Evolutionary conservation across 30 jellyfish, hydroid and myxozoan species (phyloP), one percentile per base, ranked within the genome.

Genomic region (Catostylus mosaicus): DNA sequence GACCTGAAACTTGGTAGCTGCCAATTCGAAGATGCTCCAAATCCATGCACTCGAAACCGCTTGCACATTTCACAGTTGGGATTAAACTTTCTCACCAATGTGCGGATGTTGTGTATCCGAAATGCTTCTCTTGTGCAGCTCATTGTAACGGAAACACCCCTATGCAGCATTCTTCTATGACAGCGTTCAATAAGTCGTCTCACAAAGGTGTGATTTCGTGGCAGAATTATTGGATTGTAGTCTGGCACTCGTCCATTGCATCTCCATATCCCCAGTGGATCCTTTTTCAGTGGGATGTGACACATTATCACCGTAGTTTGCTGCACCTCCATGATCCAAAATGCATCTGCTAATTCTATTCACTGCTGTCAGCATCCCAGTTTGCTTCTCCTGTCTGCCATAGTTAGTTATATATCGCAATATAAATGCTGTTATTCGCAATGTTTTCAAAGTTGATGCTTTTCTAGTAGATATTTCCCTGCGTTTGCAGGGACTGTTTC

Each of bases 61-160:
- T 61, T 48, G 75, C 90, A 61, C 14, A 2, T 37, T 8, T 29
- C 10, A n/a, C 70, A 57, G 34, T 57, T 29, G 70, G 8, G 35
- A 29, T 5, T 29, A 8, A 57, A 8, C 24, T 57, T 57, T n/a
- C 19, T 57, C 70, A 57, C 70, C 54, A 40, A 40, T 40, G 54
- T 40, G 54, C 54, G 54, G 7, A 60, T 18, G 27, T 77, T 77
- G 30, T 69, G 88, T 80, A 80, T 66, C 90, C 87, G 63, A 54
- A 30, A 77, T 26, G 73, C 27, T 71, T 62, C 88, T 45, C 88
- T 34, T 16, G 63, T 61, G 38, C 65, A 9, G 45, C 89, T 37
- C 88, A 81, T 81, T 64, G 88, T 81, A 10, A 37, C 60, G 18
- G 87, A 60, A 3, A 81, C 92, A 68, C 92, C 86, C 86, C 88